Evolutionary conservation across 2,797 vertebrate genomes (phyloP).

Genomic region (Dicrostonyx torquatus): DNA sequence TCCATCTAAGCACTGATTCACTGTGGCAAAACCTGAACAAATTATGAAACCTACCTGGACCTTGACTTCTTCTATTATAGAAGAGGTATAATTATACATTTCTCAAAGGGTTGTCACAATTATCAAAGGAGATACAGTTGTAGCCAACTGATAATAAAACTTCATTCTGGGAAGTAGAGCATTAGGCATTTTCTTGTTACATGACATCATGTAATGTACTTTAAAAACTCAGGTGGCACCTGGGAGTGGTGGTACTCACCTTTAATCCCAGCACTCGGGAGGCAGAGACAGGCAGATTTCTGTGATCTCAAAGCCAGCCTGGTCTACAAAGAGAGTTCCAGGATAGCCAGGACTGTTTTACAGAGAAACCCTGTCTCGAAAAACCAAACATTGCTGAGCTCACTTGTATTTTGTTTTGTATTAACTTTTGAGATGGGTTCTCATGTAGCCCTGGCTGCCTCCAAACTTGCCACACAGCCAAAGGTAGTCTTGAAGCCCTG

Average conservation of each 20-base stretch:
- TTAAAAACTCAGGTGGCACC: not conserved
- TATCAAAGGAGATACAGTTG: constrained; percentile 21
- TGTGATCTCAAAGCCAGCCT: too few species aligned
- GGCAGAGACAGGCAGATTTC: too few species aligned
- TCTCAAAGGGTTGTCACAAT: not conserved
- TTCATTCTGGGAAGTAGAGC: not conserved
- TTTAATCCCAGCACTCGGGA: too few species aligned
- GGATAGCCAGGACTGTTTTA: too few species aligned
- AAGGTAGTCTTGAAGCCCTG: not conserved
- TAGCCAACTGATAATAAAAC: not conserved
- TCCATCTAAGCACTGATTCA: not conserved
- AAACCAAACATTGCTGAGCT: not conserved
- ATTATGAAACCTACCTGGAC: not conserved
- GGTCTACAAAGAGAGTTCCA: too few species aligned
- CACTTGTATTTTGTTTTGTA: not conserved
- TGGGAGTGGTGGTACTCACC: too few species aligned
- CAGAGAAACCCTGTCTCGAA: too few species aligned
- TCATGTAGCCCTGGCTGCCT: not conserved
- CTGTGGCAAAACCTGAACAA: constrained; percentile 1
- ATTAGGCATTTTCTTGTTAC: not conserved
- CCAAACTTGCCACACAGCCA: not conserved
- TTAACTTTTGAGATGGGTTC: not conserved
- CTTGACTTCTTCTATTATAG: constrained; percentile 26
- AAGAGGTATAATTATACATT: not conserved
- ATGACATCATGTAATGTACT: not conserved